These are phyloP conservation scores for Podarcis siculus DNA, from an alignment of 2,797 vertebrate genomes.

Conservation along the genomic window DNA sequence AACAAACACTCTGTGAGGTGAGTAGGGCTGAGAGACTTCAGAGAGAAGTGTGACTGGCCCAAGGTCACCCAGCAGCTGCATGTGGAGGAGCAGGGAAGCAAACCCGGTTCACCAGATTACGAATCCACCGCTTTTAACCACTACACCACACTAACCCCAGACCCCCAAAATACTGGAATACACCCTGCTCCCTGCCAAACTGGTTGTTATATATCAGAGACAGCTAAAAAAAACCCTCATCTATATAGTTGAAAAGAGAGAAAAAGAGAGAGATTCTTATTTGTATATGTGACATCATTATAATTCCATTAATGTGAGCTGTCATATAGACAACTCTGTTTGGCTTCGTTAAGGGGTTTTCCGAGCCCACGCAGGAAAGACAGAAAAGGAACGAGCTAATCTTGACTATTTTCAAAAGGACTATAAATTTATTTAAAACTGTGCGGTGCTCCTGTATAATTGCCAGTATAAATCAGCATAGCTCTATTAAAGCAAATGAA, in stretches of 20 bases:
- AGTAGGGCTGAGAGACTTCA: too few species aligned
- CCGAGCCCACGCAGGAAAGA: background rate
- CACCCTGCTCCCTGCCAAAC: too few species aligned
- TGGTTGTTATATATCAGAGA: background rate
- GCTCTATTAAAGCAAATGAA: conserved; percentile 36
- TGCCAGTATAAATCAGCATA: conserved; percentile 26
- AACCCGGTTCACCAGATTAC: too few species aligned
- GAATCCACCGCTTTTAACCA: too few species aligned
- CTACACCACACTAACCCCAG: background rate
- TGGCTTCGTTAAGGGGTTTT: background rate
- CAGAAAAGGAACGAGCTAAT: conserved; percentile 18
- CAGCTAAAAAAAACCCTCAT: background rate
- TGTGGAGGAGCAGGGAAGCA: accelerated
- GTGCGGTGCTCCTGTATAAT: conserved; percentile 28
- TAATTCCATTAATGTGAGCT: conserved; percentile 9
- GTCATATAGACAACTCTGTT: background rate
- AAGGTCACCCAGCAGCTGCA: too few species aligned
- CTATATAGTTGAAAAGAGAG: too few species aligned
- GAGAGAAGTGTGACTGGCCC: too few species aligned
- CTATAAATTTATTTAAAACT: conserved; percentile 31
- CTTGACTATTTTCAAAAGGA: conserved; percentile 27
- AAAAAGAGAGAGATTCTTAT: background rate
- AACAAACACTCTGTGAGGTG: too few species aligned
- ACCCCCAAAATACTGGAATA: background rate
- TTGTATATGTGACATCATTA: background rate